A percentile compares a stretch with the other conserved stretches of the same genome.
These are phyloP conservation scores for Amphipoea lucens DNA, from an alignment of 2,888 invertebrate species.

Conservation along the genomic window DNA sequence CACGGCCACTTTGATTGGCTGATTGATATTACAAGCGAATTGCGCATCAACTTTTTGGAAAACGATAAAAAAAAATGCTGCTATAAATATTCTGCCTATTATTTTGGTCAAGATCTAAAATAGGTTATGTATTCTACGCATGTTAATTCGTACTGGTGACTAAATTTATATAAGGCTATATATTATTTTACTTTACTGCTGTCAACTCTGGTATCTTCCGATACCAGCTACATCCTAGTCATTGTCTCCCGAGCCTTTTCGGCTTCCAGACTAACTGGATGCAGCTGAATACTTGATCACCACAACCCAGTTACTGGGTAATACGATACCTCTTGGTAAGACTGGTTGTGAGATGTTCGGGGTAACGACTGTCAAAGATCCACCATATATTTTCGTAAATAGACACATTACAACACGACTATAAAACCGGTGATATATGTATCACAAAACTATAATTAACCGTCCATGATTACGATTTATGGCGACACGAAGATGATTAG, in stretches of 20 bases:
- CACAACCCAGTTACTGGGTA: not conserved
- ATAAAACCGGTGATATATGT: slow-evolving; percentile 15
- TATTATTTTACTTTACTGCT: not conserved
- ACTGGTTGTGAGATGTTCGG: not conserved
- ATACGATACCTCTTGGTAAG: not conserved
- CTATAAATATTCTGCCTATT: not conserved
- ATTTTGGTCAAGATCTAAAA: not conserved
- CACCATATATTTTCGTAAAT: not conserved
- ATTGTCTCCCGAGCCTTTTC: not conserved
- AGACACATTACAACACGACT: not conserved
- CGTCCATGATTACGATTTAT: slow-evolving; percentile 30
- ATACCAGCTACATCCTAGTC: not conserved
- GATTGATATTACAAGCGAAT: not conserved
- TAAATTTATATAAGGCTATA: not conserved
- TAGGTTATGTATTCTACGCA: not conserved
- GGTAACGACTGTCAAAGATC: not conserved
- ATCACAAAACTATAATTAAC: slow-evolving; percentile 29
- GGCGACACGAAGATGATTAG: slow-evolving; percentile 13
- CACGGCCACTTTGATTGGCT: not conserved
- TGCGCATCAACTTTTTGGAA: not conserved
- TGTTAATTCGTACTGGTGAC: not conserved
- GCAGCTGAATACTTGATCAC: not conserved
- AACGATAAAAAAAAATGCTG: not conserved
- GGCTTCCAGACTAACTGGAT: not conserved
- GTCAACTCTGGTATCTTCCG: too few species aligned